Evolutionary conservation across 1,140 invertebrate species (phyloP).

Genomic region (Cheumatopsyche charites): DNA sequence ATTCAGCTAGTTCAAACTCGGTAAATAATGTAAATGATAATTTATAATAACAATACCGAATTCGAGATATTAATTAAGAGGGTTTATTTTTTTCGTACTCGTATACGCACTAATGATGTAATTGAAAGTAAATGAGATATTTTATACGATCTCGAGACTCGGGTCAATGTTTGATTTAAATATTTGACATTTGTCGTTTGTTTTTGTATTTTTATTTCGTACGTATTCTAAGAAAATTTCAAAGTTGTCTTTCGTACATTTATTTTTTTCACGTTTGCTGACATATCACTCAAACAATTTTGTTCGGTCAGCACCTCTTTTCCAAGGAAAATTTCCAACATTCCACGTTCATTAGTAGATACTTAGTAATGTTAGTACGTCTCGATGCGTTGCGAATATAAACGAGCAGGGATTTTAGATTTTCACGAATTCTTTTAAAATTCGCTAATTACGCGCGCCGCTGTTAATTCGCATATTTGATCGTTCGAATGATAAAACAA

Average conservation of each 20-base stretch:
- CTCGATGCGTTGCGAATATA: constrained; percentile 22
- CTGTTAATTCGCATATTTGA: background rate
- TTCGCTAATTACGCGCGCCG: too few species aligned
- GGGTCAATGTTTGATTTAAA: background rate
- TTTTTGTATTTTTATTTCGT: background rate
- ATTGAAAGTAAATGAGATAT: too few species aligned
- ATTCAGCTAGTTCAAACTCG: background rate
- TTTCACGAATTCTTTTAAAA: background rate
- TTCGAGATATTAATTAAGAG: background rate
- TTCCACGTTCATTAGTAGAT: constrained; percentile 28
- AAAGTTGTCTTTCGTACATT: too few species aligned
- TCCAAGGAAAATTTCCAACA: constrained; percentile 31
- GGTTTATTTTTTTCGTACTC: background rate
- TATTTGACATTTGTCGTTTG: background rate
- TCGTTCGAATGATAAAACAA: too few species aligned
- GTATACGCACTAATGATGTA: too few species aligned
- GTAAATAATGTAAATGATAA: background rate
- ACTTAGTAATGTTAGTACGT: constrained; percentile 29
- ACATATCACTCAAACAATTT: constrained; percentile 19
- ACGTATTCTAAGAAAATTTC: background rate
- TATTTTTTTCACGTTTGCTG: constrained; percentile 1
- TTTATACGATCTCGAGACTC: too few species aligned
- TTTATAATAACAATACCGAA: background rate
- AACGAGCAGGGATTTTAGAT: constrained; percentile 11
- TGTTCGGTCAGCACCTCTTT: constrained; percentile 24